Evolutionary conservation across 2,797 vertebrate genomes (phyloP), one percentile per base, ranked within the genome.

Genomic region (Enteromius thamalakanensis): DNA sequence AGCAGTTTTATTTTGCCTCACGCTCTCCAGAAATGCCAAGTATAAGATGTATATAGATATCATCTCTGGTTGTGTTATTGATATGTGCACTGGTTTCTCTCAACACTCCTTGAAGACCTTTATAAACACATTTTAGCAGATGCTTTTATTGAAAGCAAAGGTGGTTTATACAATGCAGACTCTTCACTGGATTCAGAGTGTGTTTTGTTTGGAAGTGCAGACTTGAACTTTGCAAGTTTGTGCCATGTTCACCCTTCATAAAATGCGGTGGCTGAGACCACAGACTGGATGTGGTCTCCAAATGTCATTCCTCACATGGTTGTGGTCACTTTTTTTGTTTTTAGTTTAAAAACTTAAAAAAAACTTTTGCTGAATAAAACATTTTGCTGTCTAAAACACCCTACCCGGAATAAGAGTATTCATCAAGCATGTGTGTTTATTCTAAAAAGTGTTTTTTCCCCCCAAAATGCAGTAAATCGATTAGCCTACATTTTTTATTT

Each of bases 1-100:
- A 82, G 80, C 68, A 78, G 74, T 71, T 81, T 78, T 67, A 26
- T 64, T 79, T 74, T 71, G 32, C 6, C 32, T 71, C 47, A 32
- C 58, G 65, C 29, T 8, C 37, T 76, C 34, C 10, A 40, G 15
- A 51, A 67, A 69, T 83, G 62, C 37, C 32, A 83, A 45, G 15
- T 15, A 32, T 69, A 17, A 69, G 62, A 58, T 77, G 23, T 58
- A 69, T 58, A 42, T 76, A 82, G 60, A 76, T 29, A 68, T 65
- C 62, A 58, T n/a, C 47, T 68, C n/a, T 53, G 34, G 6, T 55
- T 34, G 64, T 69, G 78, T 42, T 40, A n/a, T 69, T 55, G 11
- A n/a, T 80, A 40, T 19, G n/a, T 80, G 37, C 21, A 64, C 6
- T 71, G 53, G 51, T 64, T 81, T 65, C 26, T 62, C 12, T 23